Conservation (phyloP, 2,797 vertebrate species). For the Pangasius krempfi region DNA sequence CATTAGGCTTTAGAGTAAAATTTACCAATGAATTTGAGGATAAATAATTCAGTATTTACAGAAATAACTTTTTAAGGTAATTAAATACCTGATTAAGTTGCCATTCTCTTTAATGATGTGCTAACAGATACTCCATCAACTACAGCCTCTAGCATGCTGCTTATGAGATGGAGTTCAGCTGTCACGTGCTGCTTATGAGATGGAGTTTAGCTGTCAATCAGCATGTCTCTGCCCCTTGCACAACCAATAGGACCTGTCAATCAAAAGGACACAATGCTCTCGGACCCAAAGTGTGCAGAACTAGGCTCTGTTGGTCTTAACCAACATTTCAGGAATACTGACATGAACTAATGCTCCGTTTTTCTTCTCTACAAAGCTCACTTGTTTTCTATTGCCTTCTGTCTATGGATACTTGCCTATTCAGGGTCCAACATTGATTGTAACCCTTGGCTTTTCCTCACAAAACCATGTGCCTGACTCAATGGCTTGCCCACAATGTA, state of each 20-base stretch:
- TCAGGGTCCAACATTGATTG: conserved; percentile 42
- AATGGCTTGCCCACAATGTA: conserved; percentile 43
- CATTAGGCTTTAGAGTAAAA: conserved; percentile 7
- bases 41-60: not conserved
- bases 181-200: conserved; percentile 42
- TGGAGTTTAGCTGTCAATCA: conserved; percentile 36
- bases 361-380: not conserved
- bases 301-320: not conserved
- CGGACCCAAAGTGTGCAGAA: not conserved
- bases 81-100: not conserved
- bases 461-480: conserved; percentile 42
- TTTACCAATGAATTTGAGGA: not conserved
- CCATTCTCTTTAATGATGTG: not conserved
- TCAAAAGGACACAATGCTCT: not conserved
- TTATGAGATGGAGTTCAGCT: conserved; percentile 38
- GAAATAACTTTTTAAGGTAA: not conserved
- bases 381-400: conserved; percentile 38
- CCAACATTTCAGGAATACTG: conserved; percentile 36
- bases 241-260: conserved; percentile 1
- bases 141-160: conserved; percentile 48
- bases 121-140: conserved; percentile 1
- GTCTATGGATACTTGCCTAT: conserved; percentile 20
- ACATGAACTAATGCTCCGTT: not conserved
- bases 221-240: conserved; percentile 18
- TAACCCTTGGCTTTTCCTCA: conserved; percentile 28